Conservation (phyloP, 2,113 vertebrate genomes). For the Chinchilla lanigera region DNA sequence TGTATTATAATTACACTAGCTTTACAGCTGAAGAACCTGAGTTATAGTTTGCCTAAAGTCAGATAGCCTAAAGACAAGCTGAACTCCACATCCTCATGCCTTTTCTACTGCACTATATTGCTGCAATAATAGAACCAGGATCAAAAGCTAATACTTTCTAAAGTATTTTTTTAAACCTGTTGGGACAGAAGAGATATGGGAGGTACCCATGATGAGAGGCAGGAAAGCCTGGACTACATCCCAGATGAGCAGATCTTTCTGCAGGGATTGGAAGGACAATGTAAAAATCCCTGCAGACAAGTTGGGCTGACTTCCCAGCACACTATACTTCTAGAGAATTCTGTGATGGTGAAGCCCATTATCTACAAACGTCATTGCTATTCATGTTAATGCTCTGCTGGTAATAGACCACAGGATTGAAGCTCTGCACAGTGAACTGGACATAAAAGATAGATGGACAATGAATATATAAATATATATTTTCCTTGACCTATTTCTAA, state of each 20-base stretch:
- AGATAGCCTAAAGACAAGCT: not conserved
- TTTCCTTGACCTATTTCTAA: slow-evolving; percentile 63
- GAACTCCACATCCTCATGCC: too few species aligned
- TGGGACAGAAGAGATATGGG: not conserved
- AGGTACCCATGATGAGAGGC: not conserved
- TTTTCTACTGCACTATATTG: not conserved
- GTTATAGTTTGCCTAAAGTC: not conserved
- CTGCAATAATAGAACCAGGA: not conserved
- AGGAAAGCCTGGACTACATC: not conserved
- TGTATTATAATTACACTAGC: not conserved
- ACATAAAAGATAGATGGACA: not conserved
- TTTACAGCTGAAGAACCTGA: not conserved
- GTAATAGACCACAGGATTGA: not conserved
- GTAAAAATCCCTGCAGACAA: not conserved
- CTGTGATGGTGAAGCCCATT: slow-evolving; percentile 33
- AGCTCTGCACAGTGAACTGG: slow-evolving; percentile 5
- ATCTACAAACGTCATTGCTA: not conserved
- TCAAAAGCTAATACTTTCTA: not conserved
- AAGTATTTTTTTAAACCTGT: not conserved
- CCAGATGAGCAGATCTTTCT: not conserved
- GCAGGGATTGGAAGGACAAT: slow-evolving; percentile 1
- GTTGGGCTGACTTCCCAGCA: slow-evolving; percentile 18
- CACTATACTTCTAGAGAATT: not conserved
- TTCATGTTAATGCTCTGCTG: not conserved
- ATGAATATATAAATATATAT: slow-evolving; percentile 23